phyloP scores from a whole-genome alignment of 2,888 invertebrate genomes.

The Platynereis dumerilii region DNA sequence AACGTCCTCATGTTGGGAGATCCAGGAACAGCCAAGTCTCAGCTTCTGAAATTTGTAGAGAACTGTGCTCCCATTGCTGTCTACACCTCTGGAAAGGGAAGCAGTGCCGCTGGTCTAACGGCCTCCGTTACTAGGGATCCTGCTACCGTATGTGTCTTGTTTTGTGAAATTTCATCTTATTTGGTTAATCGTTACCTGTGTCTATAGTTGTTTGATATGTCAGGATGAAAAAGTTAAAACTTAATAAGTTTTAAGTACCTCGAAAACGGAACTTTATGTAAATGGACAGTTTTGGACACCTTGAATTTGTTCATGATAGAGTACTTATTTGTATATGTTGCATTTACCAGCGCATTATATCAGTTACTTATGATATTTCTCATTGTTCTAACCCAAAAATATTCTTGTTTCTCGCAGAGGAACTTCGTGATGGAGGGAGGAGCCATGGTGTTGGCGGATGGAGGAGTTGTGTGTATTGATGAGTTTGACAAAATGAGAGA shows the following conservation, averaged over 20 bases:
- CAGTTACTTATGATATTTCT: too few relatives aligned
- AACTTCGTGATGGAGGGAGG: slow-evolving; percentile 99
- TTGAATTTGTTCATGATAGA: too few relatives aligned
- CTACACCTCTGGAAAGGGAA: slow-evolving; percentile 99
- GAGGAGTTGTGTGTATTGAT: slow-evolving; percentile 99
- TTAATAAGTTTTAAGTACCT: neutral
- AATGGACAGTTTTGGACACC: too few relatives aligned
- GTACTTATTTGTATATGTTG: too few relatives aligned
- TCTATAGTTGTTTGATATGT: neutral
- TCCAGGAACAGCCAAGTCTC: slow-evolving; percentile 99
- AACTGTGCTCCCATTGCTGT: slow-evolving; percentile 89
- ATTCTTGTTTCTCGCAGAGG: slow-evolving; percentile 67
- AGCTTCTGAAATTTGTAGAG: slow-evolving; percentile 96
- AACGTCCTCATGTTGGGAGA: slow-evolving; percentile 94
- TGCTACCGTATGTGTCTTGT: slow-evolving; percentile 73
- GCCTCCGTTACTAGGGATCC: slow-evolving; percentile 97
- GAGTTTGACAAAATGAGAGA: slow-evolving; percentile 99
- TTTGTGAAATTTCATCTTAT: too few relatives aligned
- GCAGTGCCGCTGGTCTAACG: slow-evolving; percentile 97
- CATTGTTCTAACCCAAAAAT: too few relatives aligned
- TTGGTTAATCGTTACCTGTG: neutral
- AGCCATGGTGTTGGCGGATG: slow-evolving; percentile 99
- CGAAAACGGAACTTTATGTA: neutral
- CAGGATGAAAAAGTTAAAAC: neutral
- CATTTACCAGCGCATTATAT: too few relatives aligned